Conservation (phyloP, 1,140 invertebrate genomes). For the Drosophila nasuta region DNA sequence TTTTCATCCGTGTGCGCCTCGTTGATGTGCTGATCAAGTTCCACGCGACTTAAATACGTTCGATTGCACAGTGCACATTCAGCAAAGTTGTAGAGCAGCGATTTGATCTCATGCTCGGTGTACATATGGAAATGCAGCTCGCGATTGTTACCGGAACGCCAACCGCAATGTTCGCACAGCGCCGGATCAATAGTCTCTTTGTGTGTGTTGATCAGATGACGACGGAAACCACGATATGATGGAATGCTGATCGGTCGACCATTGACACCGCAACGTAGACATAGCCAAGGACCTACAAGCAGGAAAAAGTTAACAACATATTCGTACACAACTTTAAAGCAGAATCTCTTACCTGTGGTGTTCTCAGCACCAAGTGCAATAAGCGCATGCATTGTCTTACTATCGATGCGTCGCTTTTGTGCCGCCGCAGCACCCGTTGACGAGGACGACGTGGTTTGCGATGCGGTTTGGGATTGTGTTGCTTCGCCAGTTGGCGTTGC, state of each 20-base stretch:
- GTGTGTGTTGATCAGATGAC: slow-evolving; percentile 93
- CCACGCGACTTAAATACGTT: slow-evolving; percentile 88
- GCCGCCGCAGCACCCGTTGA: slow-evolving; percentile 79
- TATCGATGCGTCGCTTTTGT: slow-evolving; percentile 84
- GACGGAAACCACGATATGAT: slow-evolving; percentile 91
- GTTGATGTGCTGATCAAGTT: slow-evolving; percentile 86
- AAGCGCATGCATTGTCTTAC: slow-evolving; percentile 84
- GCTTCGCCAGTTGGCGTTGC: slow-evolving; percentile 12
- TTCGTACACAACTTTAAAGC: not conserved
- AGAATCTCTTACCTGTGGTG: slow-evolving; percentile 71
- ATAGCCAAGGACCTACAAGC: slow-evolving; percentile 88
- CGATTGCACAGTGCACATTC: slow-evolving; percentile 92
- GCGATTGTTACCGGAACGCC: slow-evolving; percentile 90
- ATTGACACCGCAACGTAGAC: slow-evolving; percentile 88
- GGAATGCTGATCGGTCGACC: slow-evolving; percentile 89
- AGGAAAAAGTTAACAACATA: too few relatives aligned
- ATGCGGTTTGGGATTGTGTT: slow-evolving; percentile 21
- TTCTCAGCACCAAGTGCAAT: slow-evolving; percentile 86
- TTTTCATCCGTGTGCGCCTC: slow-evolving; percentile 84
- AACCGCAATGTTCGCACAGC: slow-evolving; percentile 94
- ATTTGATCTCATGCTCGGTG: slow-evolving; percentile 91
- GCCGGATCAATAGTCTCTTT: slow-evolving; percentile 91
- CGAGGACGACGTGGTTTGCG: slow-evolving; percentile 72
- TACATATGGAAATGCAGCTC: slow-evolving; percentile 92
- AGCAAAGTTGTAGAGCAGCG: slow-evolving; percentile 89